These are phyloP conservation scores for Acanthococcus lagerstroemiae DNA, from an alignment of 2,888 invertebrate species.

Conservation along the genomic window DNA sequence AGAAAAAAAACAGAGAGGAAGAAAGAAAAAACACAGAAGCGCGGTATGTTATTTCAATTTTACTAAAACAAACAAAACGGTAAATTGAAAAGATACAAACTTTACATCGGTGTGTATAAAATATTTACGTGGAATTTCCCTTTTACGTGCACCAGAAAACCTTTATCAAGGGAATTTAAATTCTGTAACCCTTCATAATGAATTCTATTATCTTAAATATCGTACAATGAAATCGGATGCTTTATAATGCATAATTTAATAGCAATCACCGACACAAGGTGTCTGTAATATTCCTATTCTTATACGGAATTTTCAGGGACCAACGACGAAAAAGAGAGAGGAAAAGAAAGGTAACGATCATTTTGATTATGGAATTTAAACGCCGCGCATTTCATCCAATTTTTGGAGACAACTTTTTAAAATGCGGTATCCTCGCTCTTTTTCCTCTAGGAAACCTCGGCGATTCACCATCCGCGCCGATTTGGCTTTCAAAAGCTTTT, in stretches of 20 bases:
- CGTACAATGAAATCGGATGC: slow-evolving; percentile 18
- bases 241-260: slow-evolving; percentile 23
- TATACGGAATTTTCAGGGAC: no score
- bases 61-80: slow-evolving; percentile 18
- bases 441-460: no score
- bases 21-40: background rate
- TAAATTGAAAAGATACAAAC: slow-evolving; percentile 21
- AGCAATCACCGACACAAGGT: slow-evolving; percentile 21
- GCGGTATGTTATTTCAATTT: slow-evolving; percentile 24
- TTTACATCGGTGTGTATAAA: slow-evolving; percentile 8
- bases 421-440: no score
- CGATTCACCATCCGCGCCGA: no score
- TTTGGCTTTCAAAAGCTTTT: no score
- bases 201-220: slow-evolving; percentile 28
- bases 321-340: no score
- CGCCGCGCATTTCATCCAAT: no score
- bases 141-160: slow-evolving; percentile 10
- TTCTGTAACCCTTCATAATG: slow-evolving; percentile 26
- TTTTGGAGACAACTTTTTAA: no score
- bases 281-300: slow-evolving; percentile 18
- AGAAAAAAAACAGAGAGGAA: background rate
- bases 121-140: slow-evolving; percentile 18
- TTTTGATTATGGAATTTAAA: no score
- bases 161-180: slow-evolving; percentile 22
- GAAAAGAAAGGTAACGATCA: no score